Conservation (phyloP, 2,113 vertebrate genomes). For the Indicator indicator region DNA sequence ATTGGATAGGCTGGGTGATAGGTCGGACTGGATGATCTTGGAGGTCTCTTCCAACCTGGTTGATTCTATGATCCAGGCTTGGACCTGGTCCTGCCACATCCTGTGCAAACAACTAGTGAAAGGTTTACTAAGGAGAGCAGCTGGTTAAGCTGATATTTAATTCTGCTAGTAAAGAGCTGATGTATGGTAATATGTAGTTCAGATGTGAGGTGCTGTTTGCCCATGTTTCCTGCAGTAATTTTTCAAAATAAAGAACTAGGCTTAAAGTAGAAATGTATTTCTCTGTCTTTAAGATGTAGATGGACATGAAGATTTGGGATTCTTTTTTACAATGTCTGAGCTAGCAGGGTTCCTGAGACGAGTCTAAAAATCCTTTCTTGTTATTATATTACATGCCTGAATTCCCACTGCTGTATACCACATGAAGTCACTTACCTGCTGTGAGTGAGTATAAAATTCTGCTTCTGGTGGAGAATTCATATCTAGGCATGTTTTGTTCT, state of each 20-base stretch:
- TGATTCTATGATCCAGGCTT: not conserved
- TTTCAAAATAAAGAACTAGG: not conserved
- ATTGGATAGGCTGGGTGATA: no score
- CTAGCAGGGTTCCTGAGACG: conserved; percentile 33
- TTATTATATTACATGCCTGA: conserved; percentile 53
- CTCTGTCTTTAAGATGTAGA: not conserved
- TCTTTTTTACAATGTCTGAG: conserved; percentile 18
- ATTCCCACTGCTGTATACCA: conserved; percentile 46
- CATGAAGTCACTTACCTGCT: conserved; percentile 26
- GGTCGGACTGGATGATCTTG: no score
- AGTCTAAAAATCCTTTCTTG: conserved; percentile 44
- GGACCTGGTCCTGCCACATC: not conserved
- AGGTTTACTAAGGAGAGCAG: not conserved
- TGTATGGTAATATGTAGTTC: not conserved
- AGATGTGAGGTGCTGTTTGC: conserved; percentile 39
- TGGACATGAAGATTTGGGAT: not conserved
- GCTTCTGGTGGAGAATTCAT: conserved; percentile 23
- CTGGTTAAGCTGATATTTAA: not conserved
- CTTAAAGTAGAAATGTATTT: not conserved
- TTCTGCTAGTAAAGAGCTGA: not conserved
- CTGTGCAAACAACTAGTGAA: not conserved
- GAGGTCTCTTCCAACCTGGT: no score
- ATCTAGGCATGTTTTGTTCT: conserved; percentile 18
- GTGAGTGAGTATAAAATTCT: not conserved
- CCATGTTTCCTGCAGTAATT: not conserved